Evolutionary conservation across 1,140 invertebrate species (phyloP).

Genomic region (Macrobrachium nipponense): DNA sequence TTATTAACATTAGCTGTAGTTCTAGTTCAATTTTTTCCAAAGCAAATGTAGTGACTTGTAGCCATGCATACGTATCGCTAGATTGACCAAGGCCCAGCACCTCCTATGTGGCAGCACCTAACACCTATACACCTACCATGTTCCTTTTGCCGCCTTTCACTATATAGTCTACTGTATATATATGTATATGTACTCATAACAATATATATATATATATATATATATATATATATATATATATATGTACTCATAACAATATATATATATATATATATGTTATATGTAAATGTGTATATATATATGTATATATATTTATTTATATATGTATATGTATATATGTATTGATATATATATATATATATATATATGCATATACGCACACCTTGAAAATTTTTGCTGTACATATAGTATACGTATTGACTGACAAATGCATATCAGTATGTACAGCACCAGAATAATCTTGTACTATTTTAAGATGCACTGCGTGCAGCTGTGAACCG

Average conservation of each 20-base stretch:
- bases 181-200: not conserved
- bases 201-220: constrained; percentile 15
- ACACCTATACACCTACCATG: constrained; percentile 28
- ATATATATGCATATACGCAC: no score
- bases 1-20: constrained; percentile 19
- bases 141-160: constrained; percentile 9
- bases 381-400: no score
- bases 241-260: no score
- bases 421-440: no score
- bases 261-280: not conserved
- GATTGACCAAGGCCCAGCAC: constrained; percentile 36
- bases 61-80: constrained; percentile 41
- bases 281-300: not conserved
- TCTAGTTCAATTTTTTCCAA: constrained; percentile 15
- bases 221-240: constrained; percentile 11
- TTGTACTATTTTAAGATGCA: no score
- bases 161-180: not conserved
- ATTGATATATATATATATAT: constrained; percentile 6
- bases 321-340: not conserved
- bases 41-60: constrained; percentile 44
- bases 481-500: no score
- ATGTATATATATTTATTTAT: not conserved
- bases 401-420: no score
- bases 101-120: constrained; percentile 30
- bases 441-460: no score